These are phyloP conservation scores for Dione vanillae DNA, from an alignment of 2,888 invertebrate species.

Conservation along the genomic window DNA sequence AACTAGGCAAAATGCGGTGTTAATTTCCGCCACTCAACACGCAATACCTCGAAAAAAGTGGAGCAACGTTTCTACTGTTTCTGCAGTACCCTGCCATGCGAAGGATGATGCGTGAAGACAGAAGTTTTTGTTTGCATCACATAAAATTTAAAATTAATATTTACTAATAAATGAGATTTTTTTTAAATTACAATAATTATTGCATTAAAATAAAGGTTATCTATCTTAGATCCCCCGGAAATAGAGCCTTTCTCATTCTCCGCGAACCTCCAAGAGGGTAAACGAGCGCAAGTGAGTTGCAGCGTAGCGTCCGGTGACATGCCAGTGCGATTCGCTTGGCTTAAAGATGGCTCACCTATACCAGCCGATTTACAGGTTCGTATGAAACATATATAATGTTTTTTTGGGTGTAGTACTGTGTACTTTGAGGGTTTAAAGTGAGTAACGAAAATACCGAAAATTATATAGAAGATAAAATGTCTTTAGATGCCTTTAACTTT, in stretches of 20 bases:
- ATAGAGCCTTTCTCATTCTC: constrained; percentile 95
- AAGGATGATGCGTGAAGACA: no score
- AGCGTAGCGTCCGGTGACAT: constrained; percentile 90
- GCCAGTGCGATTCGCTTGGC: constrained; percentile 89
- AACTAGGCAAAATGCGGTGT: no score
- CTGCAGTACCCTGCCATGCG: no score
- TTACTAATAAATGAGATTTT: background rate
- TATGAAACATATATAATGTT: background rate
- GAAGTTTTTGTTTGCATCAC: no score
- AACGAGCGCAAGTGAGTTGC: constrained; percentile 93
- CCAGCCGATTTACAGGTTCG: constrained; percentile 86
- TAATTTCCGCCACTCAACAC: no score
- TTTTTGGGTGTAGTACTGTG: no score
- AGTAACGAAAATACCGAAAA: no score
- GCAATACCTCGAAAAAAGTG: no score
- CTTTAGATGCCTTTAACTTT: no score
- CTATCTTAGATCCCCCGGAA: constrained; percentile 88
- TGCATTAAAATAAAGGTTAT: background rate
- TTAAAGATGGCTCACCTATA: constrained; percentile 86
- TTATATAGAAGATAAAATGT: no score
- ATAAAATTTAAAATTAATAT: background rate
- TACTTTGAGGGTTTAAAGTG: no score
- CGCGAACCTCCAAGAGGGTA: constrained; percentile 91
- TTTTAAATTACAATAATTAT: background rate
- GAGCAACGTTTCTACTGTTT: no score